Evolutionary conservation across 2,888 invertebrate genomes (phyloP), one percentile per base, ranked within the genome.

Genomic region (Balanococcus diminutus): DNA sequence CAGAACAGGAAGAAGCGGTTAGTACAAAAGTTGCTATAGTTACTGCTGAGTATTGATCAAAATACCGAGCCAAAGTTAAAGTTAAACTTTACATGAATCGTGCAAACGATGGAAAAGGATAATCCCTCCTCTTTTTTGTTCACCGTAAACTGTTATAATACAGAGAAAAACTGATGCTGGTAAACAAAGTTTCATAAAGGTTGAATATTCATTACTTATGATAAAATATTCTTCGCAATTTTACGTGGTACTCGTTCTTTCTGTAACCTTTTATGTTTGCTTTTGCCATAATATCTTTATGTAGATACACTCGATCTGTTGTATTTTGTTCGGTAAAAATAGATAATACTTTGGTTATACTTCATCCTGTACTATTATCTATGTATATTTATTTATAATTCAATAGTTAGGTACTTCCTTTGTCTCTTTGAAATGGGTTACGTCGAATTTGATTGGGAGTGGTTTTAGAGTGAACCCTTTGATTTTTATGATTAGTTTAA

Each of bases 21-120:
- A 82, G 56, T 46, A 82, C 42, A 82, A 82, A 82, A 82, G 82
- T 82, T 82, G 82, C 82, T 82, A 82, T 82, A 82, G 82, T 82
- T 82, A 82, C 82, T 82, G 82, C 82, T 82, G 82, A 56, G 82
- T 82, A 82, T 82, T 82, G 82, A 82, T 82, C 82, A 82, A 82
- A 82, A 82, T 82, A 82, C 82, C 46, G 82, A 82, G 56, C 82
- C 32, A 82, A 82, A 82, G 82, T 82, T 82, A 36, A 79, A 79
- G 75, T 79, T 82, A 56, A 82, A 82, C 82, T 82, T 82, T 25
- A 82, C 82, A 82, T 51, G 51, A 82, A 82, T 82, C 51, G 82
- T 22, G 51, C 31, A 82, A 51, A 32, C 39, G 32, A 46, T 28
- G 42, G 81, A 28, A 51, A 46, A 31, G 56, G 82, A 82, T 82